These are phyloP conservation scores for Leptothorax acervorum DNA, from an alignment of 2,888 invertebrate species.

Conservation along the genomic window DNA sequence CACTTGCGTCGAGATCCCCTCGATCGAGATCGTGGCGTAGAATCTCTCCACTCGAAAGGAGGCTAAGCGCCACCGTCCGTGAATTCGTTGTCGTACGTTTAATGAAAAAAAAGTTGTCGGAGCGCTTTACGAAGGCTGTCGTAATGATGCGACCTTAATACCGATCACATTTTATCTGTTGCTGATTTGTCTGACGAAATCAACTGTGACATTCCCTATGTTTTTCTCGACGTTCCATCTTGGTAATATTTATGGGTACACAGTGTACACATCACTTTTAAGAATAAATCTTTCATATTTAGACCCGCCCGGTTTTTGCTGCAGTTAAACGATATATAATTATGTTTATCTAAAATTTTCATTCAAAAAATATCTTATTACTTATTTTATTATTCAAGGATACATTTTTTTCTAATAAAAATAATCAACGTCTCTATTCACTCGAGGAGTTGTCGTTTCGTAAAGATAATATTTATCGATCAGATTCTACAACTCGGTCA, in stretches of 20 bases:
- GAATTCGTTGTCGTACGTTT: conserved; percentile 77
- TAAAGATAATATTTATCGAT: background rate
- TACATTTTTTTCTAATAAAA: background rate
- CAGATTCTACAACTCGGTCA: background rate
- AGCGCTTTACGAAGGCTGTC: conserved; percentile 64
- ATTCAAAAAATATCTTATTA: background rate
- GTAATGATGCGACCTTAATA: conserved; percentile 71
- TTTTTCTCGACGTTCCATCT: conserved; percentile 65
- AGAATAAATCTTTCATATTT: conserved; percentile 14
- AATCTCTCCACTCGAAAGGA: conserved; percentile 69
- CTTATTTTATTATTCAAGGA: background rate
- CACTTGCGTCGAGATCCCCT: conserved; percentile 13
- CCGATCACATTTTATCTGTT: conserved; percentile 65
- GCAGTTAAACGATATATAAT: background rate
- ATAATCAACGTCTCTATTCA: background rate
- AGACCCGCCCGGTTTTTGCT: background rate
- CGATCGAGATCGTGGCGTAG: conserved; percentile 48
- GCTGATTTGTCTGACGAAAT: conserved; percentile 69
- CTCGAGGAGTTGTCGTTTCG: background rate
- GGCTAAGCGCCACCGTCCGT: conserved; percentile 78
- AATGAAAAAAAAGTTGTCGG: conserved; percentile 69
- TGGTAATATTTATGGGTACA: conserved; percentile 54
- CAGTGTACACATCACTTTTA: conserved; percentile 19
- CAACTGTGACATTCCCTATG: conserved; percentile 62
- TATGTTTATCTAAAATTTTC: background rate